Conservation (phyloP, 2,888 invertebrate genomes). For the Leptothorax acervorum region DNA sequence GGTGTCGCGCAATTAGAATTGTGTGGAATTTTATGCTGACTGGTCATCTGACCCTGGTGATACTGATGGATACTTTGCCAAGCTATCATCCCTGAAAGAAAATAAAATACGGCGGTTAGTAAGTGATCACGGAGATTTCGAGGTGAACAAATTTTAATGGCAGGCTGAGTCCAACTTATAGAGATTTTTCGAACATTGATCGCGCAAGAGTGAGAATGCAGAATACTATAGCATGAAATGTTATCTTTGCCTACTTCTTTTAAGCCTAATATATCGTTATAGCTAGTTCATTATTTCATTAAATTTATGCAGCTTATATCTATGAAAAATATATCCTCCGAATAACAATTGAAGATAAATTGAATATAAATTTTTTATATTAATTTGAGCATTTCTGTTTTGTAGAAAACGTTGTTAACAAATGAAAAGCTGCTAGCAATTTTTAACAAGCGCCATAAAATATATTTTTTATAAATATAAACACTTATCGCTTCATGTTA, state of each 20-base stretch:
- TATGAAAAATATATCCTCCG: background rate
- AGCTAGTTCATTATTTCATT: background rate
- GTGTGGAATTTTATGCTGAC: conserved; percentile 28
- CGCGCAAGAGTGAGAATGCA: background rate
- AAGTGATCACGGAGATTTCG: conserved; percentile 17
- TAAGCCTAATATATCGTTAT: background rate
- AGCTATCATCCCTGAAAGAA: conserved; percentile 57
- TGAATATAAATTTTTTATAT: background rate
- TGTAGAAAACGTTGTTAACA: background rate
- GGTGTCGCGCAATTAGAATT: conserved; percentile 2
- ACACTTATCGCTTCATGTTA: conserved; percentile 4
- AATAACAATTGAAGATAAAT: background rate
- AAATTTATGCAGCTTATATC: background rate
- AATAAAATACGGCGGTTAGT: conserved; percentile 37
- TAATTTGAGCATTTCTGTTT: background rate
- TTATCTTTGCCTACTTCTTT: background rate
- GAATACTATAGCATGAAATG: background rate
- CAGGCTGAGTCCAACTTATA: conserved; percentile 8
- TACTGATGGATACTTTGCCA: conserved; percentile 52
- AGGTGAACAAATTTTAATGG: conserved; percentile 1
- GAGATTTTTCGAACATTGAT: background rate
- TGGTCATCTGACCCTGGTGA: conserved; percentile 40
- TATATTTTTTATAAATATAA: conserved; percentile 10
- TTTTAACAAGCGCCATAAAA: background rate
- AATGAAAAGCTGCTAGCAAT: background rate